Evolutionary conservation across 2,888 invertebrate genomes (phyloP).

Genomic region (Pyralis farinalis): DNA sequence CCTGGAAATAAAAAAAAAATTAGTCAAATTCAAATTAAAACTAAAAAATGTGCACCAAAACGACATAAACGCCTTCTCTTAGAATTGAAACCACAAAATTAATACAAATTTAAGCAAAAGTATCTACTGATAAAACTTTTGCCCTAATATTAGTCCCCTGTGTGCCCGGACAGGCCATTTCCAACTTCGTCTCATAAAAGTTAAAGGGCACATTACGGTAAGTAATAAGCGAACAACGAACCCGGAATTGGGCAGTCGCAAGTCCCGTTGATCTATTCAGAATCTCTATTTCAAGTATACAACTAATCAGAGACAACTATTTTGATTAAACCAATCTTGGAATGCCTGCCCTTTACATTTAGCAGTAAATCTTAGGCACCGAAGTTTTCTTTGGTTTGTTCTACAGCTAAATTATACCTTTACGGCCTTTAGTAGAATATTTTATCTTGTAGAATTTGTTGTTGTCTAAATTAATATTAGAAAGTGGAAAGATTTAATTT

Average conservation of each 20-base stretch:
- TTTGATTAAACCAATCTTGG: slow-evolving; percentile 12
- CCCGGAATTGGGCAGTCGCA: slow-evolving; percentile 56
- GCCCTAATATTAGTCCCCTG: slow-evolving; percentile 64
- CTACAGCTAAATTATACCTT: too few species aligned
- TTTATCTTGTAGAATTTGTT: too few species aligned
- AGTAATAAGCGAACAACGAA: slow-evolving; percentile 73
- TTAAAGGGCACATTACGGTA: slow-evolving; percentile 76
- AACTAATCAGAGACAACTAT: slow-evolving; percentile 6
- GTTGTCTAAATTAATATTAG: too few species aligned
- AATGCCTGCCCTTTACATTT: not conserved
- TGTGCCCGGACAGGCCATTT: slow-evolving; percentile 47
- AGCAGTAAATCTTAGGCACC: too few species aligned
- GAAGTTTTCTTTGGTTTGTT: not conserved
- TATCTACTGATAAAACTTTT: slow-evolving; percentile 61
- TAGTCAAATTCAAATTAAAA: not conserved
- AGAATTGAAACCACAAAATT: slow-evolving; percentile 41
- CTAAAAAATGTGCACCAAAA: slow-evolving; percentile 16
- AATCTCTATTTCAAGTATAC: slow-evolving; percentile 28
- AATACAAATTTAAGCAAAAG: slow-evolving; percentile 58
- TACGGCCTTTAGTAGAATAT: not conserved
- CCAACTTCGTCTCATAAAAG: slow-evolving; percentile 75
- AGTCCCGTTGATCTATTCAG: slow-evolving; percentile 53
- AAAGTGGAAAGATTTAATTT: too few species aligned
- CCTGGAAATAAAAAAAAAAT: slow-evolving; percentile 21
- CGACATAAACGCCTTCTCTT: slow-evolving; percentile 7